Evolutionary conservation across 2,113 vertebrate species (phyloP), one percentile per base, ranked within the genome.

Genomic region (Pao palembangensis): DNA sequence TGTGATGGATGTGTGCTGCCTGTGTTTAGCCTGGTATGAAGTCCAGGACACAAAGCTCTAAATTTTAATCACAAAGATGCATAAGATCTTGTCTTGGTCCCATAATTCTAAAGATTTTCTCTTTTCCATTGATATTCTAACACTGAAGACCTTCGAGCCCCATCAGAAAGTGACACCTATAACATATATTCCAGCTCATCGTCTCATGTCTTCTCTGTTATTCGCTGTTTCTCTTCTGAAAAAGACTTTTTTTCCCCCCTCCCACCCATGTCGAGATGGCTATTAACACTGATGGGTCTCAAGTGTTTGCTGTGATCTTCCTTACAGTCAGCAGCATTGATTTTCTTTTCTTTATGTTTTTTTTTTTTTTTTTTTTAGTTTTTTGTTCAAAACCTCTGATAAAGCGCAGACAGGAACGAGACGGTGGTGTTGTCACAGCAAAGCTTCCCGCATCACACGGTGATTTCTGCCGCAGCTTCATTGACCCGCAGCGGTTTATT

Each of bases 291-390:
- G 87, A 88, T 85, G 83, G 81, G 62, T 83, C 85, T 85, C 86
- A 56, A 28, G 79, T 84, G 85, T 88, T 79, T 71, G 78, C 85
- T 84, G 72, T 88, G 85, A 87, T 88, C 83, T 75, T 80, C 86
- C 75, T 78, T 69, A 68, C 76, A 82, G 71, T 60, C 71, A 62
- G 82, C 75, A 19, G 74, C 89, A 89, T 88, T 88, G 90, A 91
- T 90, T 91, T n/a, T 47, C n/a, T 47, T 47, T 47, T 84, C 25
- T 83, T 65, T 80, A 5, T 49, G 17, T 49, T 18, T 18, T 18
- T 48, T 48, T 48, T 11, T 19, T 2, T 49, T 49, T 16, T 44
- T 14, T 1, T 14, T 47, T 47, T 47, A n/a, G n/a, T 47, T 47
- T 47, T 47, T 47, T 47, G 15, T 47, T 47, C 16, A 80, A 85